Percentiles rank a stretch among this genome's conserved stretches.
phyloP scores from a whole-genome alignment of 2,113 vertebrate genomes.

The Ceyx cyanopectus region DNA sequence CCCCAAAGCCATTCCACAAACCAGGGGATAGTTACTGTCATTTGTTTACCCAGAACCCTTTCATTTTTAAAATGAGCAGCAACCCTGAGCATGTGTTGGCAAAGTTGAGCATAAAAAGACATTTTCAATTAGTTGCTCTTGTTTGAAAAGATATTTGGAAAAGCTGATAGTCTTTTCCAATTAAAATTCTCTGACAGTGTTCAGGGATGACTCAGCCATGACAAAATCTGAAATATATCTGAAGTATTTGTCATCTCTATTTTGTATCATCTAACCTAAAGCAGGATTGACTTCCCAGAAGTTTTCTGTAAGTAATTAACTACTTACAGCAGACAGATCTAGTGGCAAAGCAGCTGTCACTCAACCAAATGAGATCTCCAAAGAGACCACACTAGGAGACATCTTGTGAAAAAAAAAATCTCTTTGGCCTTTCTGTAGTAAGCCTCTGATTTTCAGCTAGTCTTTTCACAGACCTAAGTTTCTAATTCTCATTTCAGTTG shows the following conservation, averaged over 20 bases:
- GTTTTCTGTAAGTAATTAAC: background rate
- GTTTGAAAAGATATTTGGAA: background rate
- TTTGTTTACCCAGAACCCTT: background rate
- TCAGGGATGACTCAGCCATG: background rate
- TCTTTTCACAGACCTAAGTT: background rate
- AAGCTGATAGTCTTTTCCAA: background rate
- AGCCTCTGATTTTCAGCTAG: background rate
- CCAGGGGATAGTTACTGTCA: background rate
- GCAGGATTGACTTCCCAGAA: background rate
- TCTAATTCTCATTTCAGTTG: background rate
- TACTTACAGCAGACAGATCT: background rate
- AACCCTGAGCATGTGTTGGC: fast-evolving
- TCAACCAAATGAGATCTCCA: background rate
- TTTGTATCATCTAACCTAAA: background rate
- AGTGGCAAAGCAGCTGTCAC: background rate
- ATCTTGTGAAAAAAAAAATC: background rate
- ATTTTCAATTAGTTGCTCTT: background rate
- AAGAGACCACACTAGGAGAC: background rate
- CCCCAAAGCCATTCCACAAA: background rate
- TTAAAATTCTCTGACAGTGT: background rate
- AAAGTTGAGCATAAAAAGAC: background rate
- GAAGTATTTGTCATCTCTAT: background rate
- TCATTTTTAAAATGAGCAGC: background rate
- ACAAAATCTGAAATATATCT: background rate
- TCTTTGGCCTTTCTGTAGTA: background rate